phyloP scores from a whole-genome alignment of 2,113 vertebrate species.

The Octodon degus region DNA sequence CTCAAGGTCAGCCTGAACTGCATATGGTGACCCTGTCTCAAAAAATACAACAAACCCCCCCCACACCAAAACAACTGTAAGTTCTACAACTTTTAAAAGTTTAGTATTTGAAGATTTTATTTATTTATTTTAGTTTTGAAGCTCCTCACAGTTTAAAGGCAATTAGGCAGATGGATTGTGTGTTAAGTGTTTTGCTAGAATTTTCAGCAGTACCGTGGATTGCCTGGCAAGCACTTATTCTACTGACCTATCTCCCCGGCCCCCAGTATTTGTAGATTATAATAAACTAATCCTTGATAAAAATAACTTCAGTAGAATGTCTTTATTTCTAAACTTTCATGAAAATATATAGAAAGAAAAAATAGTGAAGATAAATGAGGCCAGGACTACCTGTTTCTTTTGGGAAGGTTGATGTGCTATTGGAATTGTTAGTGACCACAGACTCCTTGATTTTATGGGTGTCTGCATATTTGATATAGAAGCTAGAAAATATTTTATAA shows the following conservation, averaged over 20 bases:
- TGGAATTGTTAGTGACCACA: not conserved
- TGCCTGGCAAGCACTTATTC: not conserved
- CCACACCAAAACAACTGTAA: not conserved
- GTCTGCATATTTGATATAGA: not conserved
- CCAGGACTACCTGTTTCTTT: not conserved
- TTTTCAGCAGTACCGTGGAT: not conserved
- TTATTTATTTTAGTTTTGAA: not conserved
- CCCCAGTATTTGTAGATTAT: not conserved
- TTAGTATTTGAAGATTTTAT: not conserved
- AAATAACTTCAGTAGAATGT: not conserved
- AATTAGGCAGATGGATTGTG: not conserved
- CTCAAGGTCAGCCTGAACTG: not conserved
- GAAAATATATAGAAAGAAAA: not conserved
- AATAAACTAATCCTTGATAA: not conserved
- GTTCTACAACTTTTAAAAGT: not conserved
- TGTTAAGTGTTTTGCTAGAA: constrained; percentile 17
- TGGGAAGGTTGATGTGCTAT: not conserved
- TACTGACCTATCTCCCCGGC: no score
- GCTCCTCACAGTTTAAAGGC: not conserved
- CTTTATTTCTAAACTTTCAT: not conserved
- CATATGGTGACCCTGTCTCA: not conserved
- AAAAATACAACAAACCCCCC: not conserved
- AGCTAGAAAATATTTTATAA: constrained; percentile 32
- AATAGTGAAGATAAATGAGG: not conserved
- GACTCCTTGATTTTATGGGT: not conserved